Evolutionary conservation across 1,140 invertebrate species (phyloP).

Genomic region (Cotesia vestalis): DNA sequence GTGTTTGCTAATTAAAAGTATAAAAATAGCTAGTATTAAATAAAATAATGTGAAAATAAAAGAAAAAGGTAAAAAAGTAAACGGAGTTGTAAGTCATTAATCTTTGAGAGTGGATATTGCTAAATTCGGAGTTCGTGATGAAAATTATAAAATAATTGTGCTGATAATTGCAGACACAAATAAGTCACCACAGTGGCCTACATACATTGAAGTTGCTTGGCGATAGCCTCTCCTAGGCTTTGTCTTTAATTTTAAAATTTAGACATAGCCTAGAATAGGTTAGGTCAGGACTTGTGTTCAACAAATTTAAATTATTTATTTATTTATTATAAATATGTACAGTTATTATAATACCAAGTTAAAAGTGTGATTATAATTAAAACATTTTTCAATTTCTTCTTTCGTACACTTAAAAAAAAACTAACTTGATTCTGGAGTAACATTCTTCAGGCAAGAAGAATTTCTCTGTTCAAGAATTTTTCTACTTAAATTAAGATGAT

Average conservation of each 20-base stretch:
- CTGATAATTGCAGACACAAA: neutral
- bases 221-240: conserved; percentile 66
- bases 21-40: conserved; percentile 36
- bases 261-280: conserved; percentile 67
- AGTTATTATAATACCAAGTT: neutral
- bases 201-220: conserved; percentile 51
- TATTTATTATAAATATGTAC: neutral
- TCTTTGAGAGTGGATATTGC: too few relatives aligned
- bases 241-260: conserved; percentile 58
- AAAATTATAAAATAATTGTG: neutral
- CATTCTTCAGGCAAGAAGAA: too few relatives aligned
- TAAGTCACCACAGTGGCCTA: conserved; percentile 3
- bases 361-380: too few relatives aligned
- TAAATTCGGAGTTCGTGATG: neutral
- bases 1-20: conserved; percentile 16
- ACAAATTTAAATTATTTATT: conserved; percentile 27
- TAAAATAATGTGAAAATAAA: too few relatives aligned
- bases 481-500: too few relatives aligned
- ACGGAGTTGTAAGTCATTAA: too few relatives aligned
- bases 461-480: too few relatives aligned
- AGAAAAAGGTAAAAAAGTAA: too few relatives aligned
- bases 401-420: too few relatives aligned
- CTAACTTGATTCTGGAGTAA: too few relatives aligned
- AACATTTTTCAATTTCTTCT: too few relatives aligned
- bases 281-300: conserved; percentile 59